Percentiles rank a stretch among this genome's conserved stretches.
These are phyloP conservation scores for Hirtodrosophila confusa DNA, from an alignment of 2,888 invertebrate species.

Conservation along the genomic window DNA sequence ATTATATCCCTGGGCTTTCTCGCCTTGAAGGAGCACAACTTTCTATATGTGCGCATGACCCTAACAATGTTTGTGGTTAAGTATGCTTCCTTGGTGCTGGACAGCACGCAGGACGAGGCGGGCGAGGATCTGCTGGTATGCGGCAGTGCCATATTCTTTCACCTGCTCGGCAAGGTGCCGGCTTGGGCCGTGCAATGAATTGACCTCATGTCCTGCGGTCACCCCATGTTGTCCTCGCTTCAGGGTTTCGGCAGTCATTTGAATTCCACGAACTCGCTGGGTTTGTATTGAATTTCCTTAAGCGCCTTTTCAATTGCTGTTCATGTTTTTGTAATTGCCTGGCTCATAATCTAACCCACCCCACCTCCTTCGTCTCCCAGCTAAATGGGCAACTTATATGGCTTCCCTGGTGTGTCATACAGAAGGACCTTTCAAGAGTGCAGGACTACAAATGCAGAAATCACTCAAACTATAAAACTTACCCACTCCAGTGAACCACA, in stretches of 20 bases:
- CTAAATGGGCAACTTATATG: conserved; percentile 38
- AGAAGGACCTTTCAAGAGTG: neutral
- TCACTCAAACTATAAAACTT: neutral
- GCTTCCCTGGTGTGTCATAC: conserved; percentile 64
- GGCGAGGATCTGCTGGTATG: conserved; percentile 60
- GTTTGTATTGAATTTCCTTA: conserved; percentile 61
- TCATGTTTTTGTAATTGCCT: conserved; percentile 73
- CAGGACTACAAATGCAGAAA: conserved; percentile 34
- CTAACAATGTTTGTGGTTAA: conserved; percentile 53
- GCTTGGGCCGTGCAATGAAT: conserved; percentile 6
- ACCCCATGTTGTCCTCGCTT: conserved; percentile 10
- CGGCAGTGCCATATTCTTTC: conserved; percentile 54
- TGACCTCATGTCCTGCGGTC: conserved; percentile 24
- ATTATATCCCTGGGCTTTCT: conserved; percentile 70
- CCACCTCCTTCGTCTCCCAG: neutral
- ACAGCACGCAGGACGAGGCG: conserved; percentile 46
- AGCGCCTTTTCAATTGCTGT: conserved; percentile 66
- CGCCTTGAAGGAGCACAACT: conserved; percentile 53
- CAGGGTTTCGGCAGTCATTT: conserved; percentile 35
- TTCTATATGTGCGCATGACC: conserved; percentile 59
- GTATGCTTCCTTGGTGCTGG: conserved; percentile 57
- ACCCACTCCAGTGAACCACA: too few relatives aligned
- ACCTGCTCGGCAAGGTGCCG: conserved; percentile 42
- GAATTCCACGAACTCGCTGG: conserved; percentile 32
- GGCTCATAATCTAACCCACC: conserved; percentile 22